phyloP scores from a whole-genome alignment of 2,113 vertebrate species.

The Poeciliopsis prolifica region DNA sequence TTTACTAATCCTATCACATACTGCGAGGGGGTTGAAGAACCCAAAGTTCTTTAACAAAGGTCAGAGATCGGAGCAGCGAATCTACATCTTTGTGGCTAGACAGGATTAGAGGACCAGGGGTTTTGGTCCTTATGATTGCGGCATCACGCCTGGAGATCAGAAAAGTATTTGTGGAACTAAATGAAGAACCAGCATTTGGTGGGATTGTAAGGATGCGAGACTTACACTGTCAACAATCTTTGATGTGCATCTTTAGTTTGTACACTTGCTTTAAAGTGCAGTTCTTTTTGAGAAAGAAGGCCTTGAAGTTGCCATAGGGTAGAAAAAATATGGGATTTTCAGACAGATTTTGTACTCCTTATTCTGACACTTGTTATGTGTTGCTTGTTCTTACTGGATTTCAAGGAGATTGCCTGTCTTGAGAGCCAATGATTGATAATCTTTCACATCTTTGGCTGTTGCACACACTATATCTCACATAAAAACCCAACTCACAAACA shows the following conservation, averaged over 20 bases:
- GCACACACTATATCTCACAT: conserved; percentile 6
- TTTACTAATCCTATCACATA: conserved; percentile 73
- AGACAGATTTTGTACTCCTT: conserved; percentile 45
- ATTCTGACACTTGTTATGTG: conserved; percentile 38
- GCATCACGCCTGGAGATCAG: conserved; percentile 51
- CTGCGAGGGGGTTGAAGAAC: conserved; percentile 55
- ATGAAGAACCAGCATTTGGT: conserved; percentile 35
- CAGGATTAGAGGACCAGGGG: conserved; percentile 73
- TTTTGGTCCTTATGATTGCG: conserved; percentile 37
- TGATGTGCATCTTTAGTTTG: conserved; percentile 11
- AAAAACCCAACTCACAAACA: conserved; percentile 47
- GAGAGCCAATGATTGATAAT: conserved; percentile 54
- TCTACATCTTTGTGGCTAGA: conserved; percentile 64
- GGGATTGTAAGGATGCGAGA: conserved; percentile 8
- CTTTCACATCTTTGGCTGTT: conserved; percentile 24
- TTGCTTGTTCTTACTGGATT: conserved; percentile 18
- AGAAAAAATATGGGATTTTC: conserved; percentile 36
- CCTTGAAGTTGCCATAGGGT: no score
- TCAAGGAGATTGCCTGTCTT: conserved; percentile 36
- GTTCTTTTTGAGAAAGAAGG: not conserved
- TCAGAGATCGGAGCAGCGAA: conserved; percentile 58
- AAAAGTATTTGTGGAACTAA: conserved; percentile 50
- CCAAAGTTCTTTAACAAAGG: conserved; percentile 30
- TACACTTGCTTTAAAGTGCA: not conserved
- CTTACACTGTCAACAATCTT: conserved; percentile 11